Evolutionary conservation across 2,888 invertebrate species (phyloP).

Genomic region (Agriotes lineatus): DNA sequence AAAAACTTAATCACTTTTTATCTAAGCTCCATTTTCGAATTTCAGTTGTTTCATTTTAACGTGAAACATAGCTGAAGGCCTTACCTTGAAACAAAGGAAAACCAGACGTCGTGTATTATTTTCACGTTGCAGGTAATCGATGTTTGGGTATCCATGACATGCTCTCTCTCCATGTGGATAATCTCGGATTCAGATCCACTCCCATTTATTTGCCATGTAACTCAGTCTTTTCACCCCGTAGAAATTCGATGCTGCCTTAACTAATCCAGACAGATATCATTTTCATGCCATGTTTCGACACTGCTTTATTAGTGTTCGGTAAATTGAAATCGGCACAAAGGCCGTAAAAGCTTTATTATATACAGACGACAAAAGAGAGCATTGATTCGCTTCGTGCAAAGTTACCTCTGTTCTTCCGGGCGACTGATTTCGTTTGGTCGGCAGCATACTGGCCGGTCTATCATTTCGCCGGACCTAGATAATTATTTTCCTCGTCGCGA

Average conservation of each 20-base stretch:
- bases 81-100: too few species aligned
- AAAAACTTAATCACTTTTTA: too few species aligned
- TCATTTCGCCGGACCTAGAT: not conserved
- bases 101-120: too few species aligned
- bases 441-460: not conserved
- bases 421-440: constrained; percentile 1
- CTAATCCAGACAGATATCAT: not conserved
- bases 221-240: too few species aligned
- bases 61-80: too few species aligned
- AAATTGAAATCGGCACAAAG: not conserved
- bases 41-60: too few species aligned
- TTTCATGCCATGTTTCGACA: not conserved
- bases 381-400: constrained; percentile 6
- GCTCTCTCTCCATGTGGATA: too few species aligned
- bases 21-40: too few species aligned
- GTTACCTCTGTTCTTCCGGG: constrained; percentile 7
- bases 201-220: too few species aligned
- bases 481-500: not conserved
- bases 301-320: not conserved
- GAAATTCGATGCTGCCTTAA: not conserved
- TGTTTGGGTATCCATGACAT: too few species aligned
- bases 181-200: too few species aligned
- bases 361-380: not conserved
- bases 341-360: constrained; percentile 2
- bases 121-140: too few species aligned